Percentiles rank a stretch among this genome's conserved stretches.
phyloP scores from a whole-genome alignment of 1,140 invertebrate genomes.

The Argopecten irradians region DNA sequence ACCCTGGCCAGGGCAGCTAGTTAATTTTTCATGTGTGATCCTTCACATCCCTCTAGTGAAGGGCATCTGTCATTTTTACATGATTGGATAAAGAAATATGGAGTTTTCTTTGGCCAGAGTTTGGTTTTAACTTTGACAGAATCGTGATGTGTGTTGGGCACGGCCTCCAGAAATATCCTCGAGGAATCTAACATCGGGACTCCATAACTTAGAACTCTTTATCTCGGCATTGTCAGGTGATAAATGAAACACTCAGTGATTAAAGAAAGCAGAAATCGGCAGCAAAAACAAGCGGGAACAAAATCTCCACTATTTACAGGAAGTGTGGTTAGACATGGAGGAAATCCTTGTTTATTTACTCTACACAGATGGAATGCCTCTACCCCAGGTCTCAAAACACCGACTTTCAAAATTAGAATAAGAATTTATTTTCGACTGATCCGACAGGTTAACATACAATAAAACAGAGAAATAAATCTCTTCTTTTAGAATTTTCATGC shows the following conservation, averaged over 20 bases:
- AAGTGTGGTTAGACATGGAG: background rate
- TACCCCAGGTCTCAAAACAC: background rate
- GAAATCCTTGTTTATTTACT: background rate
- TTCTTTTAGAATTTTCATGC: no score
- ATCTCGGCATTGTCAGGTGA: background rate
- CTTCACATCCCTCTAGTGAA: background rate
- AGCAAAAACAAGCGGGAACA: background rate
- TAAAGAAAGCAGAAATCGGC: background rate
- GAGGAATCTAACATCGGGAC: background rate
- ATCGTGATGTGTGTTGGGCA: background rate
- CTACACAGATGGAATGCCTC: background rate
- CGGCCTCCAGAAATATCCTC: background rate
- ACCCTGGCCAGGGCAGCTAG: background rate
- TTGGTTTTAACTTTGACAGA: background rate
- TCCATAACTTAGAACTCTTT: constrained; percentile 15
- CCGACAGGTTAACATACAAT: no score
- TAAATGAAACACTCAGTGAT: constrained; percentile 2
- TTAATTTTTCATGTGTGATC: constrained; percentile 23
- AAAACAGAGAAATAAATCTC: no score
- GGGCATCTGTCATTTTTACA: constrained; percentile 15
- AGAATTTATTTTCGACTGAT: background rate
- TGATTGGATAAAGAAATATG: constrained; percentile 23
- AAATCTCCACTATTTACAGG: background rate
- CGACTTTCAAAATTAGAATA: background rate
- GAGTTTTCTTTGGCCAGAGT: constrained; percentile 8